Evolutionary conservation across 2,797 vertebrate species (phyloP).

Genomic region (Podarcis siculus): DNA sequence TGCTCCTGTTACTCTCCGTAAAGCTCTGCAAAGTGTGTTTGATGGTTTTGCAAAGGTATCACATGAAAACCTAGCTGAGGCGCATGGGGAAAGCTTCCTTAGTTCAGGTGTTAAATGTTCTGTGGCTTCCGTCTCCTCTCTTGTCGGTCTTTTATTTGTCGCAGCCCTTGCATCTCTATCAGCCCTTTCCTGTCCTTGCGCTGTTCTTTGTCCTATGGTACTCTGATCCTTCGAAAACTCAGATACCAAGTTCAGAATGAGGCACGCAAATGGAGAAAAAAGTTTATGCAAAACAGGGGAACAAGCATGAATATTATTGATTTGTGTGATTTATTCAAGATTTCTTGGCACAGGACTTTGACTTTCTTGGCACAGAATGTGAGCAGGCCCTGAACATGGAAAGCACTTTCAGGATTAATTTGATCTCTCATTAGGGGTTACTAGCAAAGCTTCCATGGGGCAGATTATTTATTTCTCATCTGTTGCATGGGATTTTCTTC

Average conservation of each 20-base stretch:
- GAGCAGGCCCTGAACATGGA: not conserved
- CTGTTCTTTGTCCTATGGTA: not conserved
- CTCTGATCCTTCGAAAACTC: not conserved
- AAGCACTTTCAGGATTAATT: slow-evolving; percentile 12
- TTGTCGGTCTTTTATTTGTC: not conserved
- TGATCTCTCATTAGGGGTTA: not conserved
- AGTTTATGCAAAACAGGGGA: not conserved
- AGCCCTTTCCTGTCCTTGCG: not conserved
- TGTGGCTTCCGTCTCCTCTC: not conserved
- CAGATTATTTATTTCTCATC: slow-evolving; percentile 1
- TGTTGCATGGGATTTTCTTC: not conserved
- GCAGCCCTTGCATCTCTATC: not conserved
- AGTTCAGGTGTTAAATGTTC: not conserved
- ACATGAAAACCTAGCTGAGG: not conserved
- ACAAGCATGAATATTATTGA: not conserved
- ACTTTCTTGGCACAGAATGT: not conserved
- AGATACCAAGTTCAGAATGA: not conserved
- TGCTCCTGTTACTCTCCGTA: not conserved
- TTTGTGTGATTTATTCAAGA: not conserved
- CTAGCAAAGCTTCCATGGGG: not conserved
- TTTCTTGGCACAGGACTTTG: not conserved
- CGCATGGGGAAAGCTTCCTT: not conserved
- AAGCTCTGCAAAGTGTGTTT: not conserved
- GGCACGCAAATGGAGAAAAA: too few species aligned
- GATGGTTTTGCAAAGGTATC: not conserved